Conservation (phyloP, 2,888 invertebrate genomes). For the Monoplex corrugatus region DNA sequence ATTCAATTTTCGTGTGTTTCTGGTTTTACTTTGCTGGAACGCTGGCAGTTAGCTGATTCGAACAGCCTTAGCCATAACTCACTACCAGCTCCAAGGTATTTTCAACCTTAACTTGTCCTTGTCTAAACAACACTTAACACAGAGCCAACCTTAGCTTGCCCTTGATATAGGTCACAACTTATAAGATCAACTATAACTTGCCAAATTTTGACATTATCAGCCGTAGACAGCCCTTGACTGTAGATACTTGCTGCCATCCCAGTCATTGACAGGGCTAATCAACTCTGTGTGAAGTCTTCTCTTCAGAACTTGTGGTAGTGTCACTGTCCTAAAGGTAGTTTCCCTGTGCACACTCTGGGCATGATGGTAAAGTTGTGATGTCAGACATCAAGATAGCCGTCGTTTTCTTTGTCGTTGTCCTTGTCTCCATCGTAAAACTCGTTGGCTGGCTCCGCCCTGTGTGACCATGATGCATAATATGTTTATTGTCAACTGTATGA, state of each 20-base stretch:
- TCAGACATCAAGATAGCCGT: slow-evolving; percentile 56
- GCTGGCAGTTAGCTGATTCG: too few relatives aligned
- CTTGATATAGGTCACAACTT: neutral
- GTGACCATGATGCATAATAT: too few relatives aligned
- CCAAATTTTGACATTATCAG: neutral
- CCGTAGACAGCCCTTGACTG: neutral
- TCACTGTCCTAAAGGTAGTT: neutral
- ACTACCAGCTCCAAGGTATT: too few relatives aligned
- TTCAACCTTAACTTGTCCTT: too few relatives aligned
- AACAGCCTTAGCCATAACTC: too few relatives aligned
- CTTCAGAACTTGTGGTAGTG: neutral
- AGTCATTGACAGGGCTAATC: neutral
- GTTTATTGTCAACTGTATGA: too few relatives aligned
- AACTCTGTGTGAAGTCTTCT: neutral
- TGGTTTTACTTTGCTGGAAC: neutral
- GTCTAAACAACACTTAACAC: too few relatives aligned
- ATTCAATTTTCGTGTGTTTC: too few relatives aligned
- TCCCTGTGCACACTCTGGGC: neutral
- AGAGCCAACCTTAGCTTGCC: neutral
- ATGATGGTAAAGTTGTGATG: too few relatives aligned
- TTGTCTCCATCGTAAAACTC: slow-evolving; percentile 81
- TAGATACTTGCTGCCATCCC: too few relatives aligned
- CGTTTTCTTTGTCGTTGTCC: slow-evolving; percentile 80
- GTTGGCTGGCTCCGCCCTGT: slow-evolving; percentile 78
- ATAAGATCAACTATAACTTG: neutral